Conservation (phyloP, 2,113 vertebrate genomes). For the Tor tambroides region DNA sequence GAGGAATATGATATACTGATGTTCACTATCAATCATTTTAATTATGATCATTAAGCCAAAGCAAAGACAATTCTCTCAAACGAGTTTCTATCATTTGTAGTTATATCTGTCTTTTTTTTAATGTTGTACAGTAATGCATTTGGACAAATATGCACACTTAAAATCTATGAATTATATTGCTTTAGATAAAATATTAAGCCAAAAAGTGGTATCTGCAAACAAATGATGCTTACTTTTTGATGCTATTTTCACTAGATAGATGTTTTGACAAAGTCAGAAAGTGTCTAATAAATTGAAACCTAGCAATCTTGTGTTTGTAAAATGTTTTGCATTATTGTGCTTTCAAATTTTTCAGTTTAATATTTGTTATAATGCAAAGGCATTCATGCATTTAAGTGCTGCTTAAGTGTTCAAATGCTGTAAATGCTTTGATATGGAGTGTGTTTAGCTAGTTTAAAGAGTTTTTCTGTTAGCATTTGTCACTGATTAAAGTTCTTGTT, state of each 20-base stretch:
- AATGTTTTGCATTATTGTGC: not conserved
- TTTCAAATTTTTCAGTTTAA: not conserved
- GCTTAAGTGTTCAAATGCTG: not conserved
- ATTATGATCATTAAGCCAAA: constrained; percentile 4
- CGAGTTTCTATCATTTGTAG: not conserved
- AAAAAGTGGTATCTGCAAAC: not conserved
- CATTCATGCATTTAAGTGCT: not conserved
- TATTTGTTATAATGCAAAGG: not conserved
- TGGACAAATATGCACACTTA: not conserved
- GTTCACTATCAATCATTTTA: not conserved
- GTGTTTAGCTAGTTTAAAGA: not conserved
- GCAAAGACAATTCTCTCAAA: not conserved
- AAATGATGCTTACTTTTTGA: not conserved
- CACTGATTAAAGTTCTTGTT: constrained; percentile 3
- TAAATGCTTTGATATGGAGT: constrained; percentile 3
- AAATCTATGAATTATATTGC: not conserved
- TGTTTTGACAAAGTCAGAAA: constrained; percentile 6
- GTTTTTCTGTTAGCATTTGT: constrained; percentile 13
- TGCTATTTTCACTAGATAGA: not conserved
- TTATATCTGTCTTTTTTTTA: not conserved
- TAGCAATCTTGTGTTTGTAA: not conserved
- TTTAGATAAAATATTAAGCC: not conserved
- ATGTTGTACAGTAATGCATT: not conserved
- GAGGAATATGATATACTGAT: not conserved
- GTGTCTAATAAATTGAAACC: not conserved